Evolutionary conservation across 2,113 vertebrate genomes (phyloP).

Genomic region (Chamaetylas fuelleborni): DNA sequence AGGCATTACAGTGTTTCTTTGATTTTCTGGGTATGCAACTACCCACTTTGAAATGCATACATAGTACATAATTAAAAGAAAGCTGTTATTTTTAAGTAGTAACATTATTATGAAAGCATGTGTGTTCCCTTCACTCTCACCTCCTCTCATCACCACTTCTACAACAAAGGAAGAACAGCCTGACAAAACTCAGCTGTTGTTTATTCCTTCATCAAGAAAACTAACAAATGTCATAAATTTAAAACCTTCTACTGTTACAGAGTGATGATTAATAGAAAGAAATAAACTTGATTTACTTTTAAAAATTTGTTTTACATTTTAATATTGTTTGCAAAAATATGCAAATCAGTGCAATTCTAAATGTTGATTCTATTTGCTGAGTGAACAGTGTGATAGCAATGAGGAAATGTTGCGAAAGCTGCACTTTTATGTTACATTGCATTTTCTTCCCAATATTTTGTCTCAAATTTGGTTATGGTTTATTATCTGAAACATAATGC

Average conservation of each 20-base stretch:
- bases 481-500: neutral
- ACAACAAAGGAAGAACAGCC: neutral
- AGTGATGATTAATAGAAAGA: neutral
- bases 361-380: neutral
- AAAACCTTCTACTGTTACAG: neutral
- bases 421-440: neutral
- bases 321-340: neutral
- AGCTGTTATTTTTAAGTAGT: neutral
- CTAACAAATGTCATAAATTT: neutral
- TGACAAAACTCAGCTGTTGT: neutral
- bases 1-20: neutral
- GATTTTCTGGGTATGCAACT: neutral
- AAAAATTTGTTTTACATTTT: fast-evolving
- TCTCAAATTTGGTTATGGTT: neutral
- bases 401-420: neutral
- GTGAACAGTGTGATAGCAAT: neutral
- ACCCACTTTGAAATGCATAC: neutral
- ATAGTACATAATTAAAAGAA: neutral
- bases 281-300: neutral
- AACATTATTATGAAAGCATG: neutral
- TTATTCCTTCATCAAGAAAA: neutral
- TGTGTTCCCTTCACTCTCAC: neutral
- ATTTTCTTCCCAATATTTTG: neutral
- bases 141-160: neutral
- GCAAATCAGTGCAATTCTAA: neutral